Conservation (phyloP, 2,797 vertebrate genomes). For the Lophius americanus region DNA sequence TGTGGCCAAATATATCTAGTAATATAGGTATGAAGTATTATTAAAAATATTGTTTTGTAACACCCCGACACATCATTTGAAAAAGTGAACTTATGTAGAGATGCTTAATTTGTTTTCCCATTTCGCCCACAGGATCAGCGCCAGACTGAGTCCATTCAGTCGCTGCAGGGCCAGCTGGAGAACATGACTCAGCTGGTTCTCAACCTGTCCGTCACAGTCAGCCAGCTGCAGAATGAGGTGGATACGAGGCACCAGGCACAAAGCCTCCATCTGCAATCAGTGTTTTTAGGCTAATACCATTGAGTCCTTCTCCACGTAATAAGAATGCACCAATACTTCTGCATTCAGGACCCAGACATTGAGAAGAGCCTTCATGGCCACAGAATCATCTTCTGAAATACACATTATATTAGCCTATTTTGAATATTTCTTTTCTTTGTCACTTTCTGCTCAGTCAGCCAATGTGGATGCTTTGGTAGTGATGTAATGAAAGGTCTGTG, state of each 20-base stretch:
- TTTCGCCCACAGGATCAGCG: slow-evolving; percentile 86
- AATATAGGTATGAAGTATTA: neutral
- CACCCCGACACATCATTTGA: neutral
- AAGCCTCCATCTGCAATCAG: slow-evolving; percentile 27
- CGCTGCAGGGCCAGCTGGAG: slow-evolving; percentile 91
- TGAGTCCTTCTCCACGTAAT: neutral
- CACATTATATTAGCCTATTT: too few relatives aligned
- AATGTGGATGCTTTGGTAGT: neutral
- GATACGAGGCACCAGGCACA: slow-evolving; percentile 6
- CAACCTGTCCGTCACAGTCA: slow-evolving; percentile 89
- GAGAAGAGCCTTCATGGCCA: too few relatives aligned
- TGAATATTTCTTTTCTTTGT: neutral
- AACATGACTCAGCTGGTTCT: slow-evolving; percentile 91
- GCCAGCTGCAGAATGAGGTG: slow-evolving; percentile 91
- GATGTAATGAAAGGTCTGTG: neutral
- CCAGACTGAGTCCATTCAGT: slow-evolving; percentile 95
- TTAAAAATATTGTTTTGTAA: neutral
- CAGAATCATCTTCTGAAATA: too few relatives aligned
- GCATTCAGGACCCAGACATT: too few relatives aligned
- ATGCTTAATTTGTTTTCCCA: slow-evolving; percentile 10
- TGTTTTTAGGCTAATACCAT: slow-evolving; percentile 1
- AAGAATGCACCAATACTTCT: slow-evolving; percentile 4
- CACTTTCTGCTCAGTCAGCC: neutral
- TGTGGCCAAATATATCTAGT: neutral
- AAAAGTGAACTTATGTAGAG: neutral